Conservation (phyloP, 1,140 invertebrate species). For the Trichonephila clavata region DNA sequence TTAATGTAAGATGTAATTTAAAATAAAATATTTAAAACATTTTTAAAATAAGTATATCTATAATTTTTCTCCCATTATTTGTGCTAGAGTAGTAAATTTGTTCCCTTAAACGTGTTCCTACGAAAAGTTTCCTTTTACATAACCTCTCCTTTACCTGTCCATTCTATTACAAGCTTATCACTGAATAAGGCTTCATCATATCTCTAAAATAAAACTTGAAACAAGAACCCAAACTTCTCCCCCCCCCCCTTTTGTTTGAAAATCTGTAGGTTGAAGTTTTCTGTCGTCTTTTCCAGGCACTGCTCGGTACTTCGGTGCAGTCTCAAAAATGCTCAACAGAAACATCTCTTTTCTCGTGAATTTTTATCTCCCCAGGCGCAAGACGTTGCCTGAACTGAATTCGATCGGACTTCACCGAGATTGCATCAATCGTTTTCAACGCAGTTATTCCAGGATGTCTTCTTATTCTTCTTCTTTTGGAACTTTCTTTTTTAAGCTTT, state of each 20-base stretch:
- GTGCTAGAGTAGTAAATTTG: background rate
- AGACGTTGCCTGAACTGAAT: slow-evolving; percentile 32
- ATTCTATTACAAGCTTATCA: background rate
- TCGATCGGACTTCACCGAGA: slow-evolving; percentile 64
- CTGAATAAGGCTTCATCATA: background rate
- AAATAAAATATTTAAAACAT: no score
- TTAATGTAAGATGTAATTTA: no score
- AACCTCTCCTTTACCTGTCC: background rate
- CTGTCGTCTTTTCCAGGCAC: slow-evolving; percentile 21
- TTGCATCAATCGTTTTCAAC: slow-evolving; percentile 69
- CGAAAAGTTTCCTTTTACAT: background rate
- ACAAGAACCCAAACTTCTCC: slow-evolving; percentile 17
- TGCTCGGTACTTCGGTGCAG: background rate
- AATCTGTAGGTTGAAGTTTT: slow-evolving; percentile 47
- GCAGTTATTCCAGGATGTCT: slow-evolving; percentile 58
- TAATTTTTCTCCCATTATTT: no score
- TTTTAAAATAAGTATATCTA: no score
- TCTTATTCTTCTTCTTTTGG: slow-evolving; percentile 47
- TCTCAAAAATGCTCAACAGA: slow-evolving; percentile 39
- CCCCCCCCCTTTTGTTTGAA: slow-evolving; percentile 6
- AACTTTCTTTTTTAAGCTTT: background rate
- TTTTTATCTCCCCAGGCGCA: slow-evolving; percentile 70
- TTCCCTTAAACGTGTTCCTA: background rate
- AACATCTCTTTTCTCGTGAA: slow-evolving; percentile 62
- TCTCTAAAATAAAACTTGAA: slow-evolving; percentile 25